Percentiles rank a stretch among this genome's conserved stretches.
Evolutionary conservation across 2,797 vertebrate genomes (phyloP).

Genomic region (Ispidina lecontei): DNA sequence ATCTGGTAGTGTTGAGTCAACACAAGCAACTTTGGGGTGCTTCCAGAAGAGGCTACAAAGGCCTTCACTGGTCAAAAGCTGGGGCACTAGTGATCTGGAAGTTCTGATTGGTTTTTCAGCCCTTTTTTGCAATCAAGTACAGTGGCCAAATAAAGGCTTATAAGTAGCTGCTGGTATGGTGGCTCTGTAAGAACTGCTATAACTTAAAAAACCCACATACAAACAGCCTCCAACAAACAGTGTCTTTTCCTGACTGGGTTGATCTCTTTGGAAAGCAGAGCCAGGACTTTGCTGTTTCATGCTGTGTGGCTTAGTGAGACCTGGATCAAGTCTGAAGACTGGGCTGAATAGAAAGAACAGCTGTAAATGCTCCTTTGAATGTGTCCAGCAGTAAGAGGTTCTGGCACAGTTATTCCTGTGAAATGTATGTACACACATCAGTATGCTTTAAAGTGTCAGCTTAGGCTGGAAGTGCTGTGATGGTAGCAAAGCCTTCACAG

Average conservation of each 20-base stretch:
- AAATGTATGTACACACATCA: neutral
- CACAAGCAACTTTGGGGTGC: neutral
- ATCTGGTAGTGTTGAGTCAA: neutral
- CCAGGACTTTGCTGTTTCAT: neutral
- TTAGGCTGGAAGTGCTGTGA: neutral
- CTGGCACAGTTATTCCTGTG: neutral
- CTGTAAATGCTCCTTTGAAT: neutral
- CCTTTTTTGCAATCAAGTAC: neutral
- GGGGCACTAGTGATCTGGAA: neutral
- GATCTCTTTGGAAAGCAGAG: neutral
- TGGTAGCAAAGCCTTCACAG: neutral
- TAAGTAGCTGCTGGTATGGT: neutral
- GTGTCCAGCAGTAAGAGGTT: neutral
- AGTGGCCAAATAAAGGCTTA: neutral
- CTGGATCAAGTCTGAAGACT: neutral
- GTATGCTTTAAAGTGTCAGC: neutral
- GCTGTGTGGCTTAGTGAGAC: neutral
- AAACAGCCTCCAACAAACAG: neutral
- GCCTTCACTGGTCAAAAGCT: neutral
- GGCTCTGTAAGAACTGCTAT: neutral
- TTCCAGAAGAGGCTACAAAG: neutral
- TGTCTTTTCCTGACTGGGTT: neutral
- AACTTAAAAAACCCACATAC: neutral
- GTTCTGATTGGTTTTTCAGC: neutral
- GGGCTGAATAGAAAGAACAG: neutral